Base-by-base conservation (phyloP, 2,888 invertebrate species). In the Brachyopa scutellaris region DNA sequence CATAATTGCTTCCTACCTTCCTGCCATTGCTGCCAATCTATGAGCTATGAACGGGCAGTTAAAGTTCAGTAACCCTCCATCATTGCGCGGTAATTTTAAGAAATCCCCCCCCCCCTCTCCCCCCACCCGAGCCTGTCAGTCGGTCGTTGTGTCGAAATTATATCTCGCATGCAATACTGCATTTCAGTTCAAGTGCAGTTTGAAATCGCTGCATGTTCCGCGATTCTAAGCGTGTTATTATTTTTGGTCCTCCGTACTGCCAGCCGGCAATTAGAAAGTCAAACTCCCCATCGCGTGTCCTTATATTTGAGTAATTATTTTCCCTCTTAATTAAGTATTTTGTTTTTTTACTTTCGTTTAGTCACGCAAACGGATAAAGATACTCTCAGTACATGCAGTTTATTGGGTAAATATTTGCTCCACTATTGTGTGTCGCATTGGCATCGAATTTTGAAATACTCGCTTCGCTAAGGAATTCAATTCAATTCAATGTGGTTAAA, bases 271-370 rank as follows among this genome's bases (percentile, higher is more conserved):
- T 80, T 80, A 80, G 62, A 55, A 64, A 74, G 69, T 64, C 57
- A 80, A 76, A 64, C 74, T 45, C 57, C 57, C 80, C 47, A 64
- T 80, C 62, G 80, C 80, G 74, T 80, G 80, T 72, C 78, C 73
- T 55, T 55, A 69, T 40, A 73, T 67, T 78, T n/a, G 72, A 67
- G 64, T 83, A 66, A 59, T 78, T 55, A 78, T 55, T 78, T 57
- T 49, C 29, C 45, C 47, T 15, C 29, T 66, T 57, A 42, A 49
- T 59, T 69, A n/a, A n/a, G n/a, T n/a, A n/a, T n/a, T n/a, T n/a
- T n/a, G n/a, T 74, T 67, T 55, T 29, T 73, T 47, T 11, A 47
- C 3, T 13, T 36, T 31, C 1, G 55, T 13, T 17, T 55, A 40
- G 57, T 57, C 74, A 76, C 80, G 74, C 74, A 45, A 57, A n/a